These are phyloP conservation scores for Chirona hameri DNA, from an alignment of 2,888 invertebrate species.

Conservation along the genomic window DNA sequence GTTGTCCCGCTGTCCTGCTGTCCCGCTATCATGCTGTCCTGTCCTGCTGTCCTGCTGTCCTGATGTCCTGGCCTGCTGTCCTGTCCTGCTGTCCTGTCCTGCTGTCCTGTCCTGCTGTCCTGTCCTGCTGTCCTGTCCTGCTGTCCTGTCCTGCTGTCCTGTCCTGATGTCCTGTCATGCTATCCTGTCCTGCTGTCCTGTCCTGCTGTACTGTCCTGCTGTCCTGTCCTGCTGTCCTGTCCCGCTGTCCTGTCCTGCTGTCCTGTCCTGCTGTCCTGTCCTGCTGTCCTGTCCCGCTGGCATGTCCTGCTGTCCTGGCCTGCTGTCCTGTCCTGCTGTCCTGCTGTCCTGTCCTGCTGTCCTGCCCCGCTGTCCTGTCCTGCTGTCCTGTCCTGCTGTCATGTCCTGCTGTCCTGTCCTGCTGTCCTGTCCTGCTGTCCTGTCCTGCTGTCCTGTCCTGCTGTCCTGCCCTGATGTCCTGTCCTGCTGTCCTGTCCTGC, in stretches of 20 bases:
- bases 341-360: no score
- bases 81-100: background rate
- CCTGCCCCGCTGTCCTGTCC: background rate
- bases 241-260: no score
- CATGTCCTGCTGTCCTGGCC: no score
- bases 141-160: no score
- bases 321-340: no score
- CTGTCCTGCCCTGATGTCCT: background rate
- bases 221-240: no score
- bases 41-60: background rate
- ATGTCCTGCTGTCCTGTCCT: background rate
- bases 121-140: conserved; percentile 27
- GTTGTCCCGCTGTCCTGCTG: background rate
- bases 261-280: background rate
- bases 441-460: background rate
- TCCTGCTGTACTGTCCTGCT: no score
- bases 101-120: background rate
- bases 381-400: background rate
- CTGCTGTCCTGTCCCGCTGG: background rate
- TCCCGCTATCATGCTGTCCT: background rate
- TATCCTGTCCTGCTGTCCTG: no score
- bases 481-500: conserved; percentile 5
- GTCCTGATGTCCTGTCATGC: no score
- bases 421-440: background rate
- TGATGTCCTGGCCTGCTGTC: background rate